These are phyloP conservation scores for Saccostrea glomerata DNA, from an alignment of 1,140 invertebrate genomes.

Conservation along the genomic window DNA sequence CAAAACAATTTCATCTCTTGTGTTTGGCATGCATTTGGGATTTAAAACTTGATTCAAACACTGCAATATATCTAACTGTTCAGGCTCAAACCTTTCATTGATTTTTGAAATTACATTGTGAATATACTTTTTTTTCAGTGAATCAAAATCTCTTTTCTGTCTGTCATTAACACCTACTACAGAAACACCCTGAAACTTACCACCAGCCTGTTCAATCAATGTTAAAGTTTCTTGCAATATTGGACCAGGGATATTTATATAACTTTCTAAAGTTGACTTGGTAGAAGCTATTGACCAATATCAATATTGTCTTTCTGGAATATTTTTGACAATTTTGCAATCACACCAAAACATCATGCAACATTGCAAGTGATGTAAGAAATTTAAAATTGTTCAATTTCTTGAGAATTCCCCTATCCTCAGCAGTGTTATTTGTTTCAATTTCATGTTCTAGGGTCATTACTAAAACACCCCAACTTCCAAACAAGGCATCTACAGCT, in stretches of 20 bases:
- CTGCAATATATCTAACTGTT: constrained; percentile 9
- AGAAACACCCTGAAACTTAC: background rate
- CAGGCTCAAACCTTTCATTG: constrained; percentile 21
- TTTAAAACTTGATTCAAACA: constrained; percentile 30
- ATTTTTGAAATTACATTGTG: constrained; percentile 23
- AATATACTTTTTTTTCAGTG: constrained; percentile 20
- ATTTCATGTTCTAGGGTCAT: constrained; percentile 46
- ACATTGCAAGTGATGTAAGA: constrained; percentile 24
- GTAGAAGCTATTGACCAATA: constrained; percentile 36
- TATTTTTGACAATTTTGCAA: constrained; percentile 39
- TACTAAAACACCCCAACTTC: constrained; percentile 43
- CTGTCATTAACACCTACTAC: constrained; percentile 8
- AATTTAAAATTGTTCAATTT: constrained; percentile 44
- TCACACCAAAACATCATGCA: constrained; percentile 41
- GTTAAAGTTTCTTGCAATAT: background rate
- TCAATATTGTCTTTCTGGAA: constrained; percentile 48
- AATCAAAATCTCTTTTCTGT: constrained; percentile 32
- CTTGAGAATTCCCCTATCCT: constrained; percentile 36
- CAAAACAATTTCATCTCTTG: background rate
- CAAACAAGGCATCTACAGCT: constrained; percentile 37
- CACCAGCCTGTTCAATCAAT: background rate
- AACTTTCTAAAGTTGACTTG: constrained; percentile 20
- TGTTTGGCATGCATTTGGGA: constrained; percentile 25
- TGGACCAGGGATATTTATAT: constrained; percentile 18
- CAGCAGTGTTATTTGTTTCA: constrained; percentile 36